Conservation (phyloP, 2,888 invertebrate genomes). For the Cantharis lateralis region DNA sequence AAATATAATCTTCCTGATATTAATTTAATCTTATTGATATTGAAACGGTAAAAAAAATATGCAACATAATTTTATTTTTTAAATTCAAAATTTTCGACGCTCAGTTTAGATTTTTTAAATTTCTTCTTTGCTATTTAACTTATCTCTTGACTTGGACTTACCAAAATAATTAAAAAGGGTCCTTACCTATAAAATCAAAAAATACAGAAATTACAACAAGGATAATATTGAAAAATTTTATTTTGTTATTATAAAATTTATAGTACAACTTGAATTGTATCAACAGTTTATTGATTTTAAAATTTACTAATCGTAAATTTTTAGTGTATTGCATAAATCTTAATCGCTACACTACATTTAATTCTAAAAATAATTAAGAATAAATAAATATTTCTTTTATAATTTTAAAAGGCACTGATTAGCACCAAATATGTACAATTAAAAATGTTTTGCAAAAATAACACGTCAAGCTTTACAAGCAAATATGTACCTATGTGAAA, state of each 20-base stretch:
- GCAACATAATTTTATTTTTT: no score
- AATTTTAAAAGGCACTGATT: constrained; percentile 17
- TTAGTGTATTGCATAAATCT: neutral
- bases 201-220: neutral
- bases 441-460: constrained; percentile 10
- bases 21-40: no score
- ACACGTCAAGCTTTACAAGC: constrained; percentile 28
- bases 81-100: no score
- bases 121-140: neutral
- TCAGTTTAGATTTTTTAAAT: no score
- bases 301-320: neutral
- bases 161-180: neutral
- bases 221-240: neutral
- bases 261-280: neutral
- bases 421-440: constrained; percentile 15
- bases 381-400: constrained; percentile 22
- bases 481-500: neutral
- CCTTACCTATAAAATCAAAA: neutral
- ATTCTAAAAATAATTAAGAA: constrained; percentile 4
- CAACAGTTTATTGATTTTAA: neutral
- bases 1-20: no score
- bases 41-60: no score
- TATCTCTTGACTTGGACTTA: neutral
- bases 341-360: neutral
- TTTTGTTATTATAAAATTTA: constrained; percentile 4